Conservation (phyloP, 2,888 invertebrate genomes). For the Hyppa rectilinea region DNA sequence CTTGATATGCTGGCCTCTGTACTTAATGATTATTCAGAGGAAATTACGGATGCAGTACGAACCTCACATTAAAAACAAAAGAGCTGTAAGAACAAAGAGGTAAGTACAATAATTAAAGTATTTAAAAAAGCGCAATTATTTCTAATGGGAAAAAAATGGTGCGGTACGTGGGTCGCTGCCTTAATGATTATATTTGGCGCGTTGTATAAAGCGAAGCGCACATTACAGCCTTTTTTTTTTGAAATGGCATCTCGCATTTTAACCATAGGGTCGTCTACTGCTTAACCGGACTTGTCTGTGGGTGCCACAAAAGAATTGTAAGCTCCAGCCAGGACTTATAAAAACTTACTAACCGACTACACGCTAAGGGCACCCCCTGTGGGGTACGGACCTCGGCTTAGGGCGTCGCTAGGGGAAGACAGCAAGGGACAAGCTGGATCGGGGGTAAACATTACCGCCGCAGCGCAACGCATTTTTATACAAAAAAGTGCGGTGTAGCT, state of each 20-base stretch:
- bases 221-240: not conserved
- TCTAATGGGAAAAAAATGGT: conserved; percentile 48
- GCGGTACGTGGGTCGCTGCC: conserved; percentile 40
- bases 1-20: no score
- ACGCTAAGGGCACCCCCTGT: no score
- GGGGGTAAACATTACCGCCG: no score
- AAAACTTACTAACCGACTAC: no score
- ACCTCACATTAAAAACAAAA: conserved; percentile 40
- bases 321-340: no score
- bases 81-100: conserved; percentile 41
- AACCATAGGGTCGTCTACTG: no score
- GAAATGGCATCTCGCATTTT: no score
- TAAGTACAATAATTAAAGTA: conserved; percentile 57
- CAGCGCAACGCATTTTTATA: not conserved
- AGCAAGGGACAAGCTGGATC: no score
- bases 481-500: not conserved
- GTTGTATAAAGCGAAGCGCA: not conserved
- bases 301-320: no score
- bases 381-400: no score
- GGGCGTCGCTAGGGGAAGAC: no score
- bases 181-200: conserved; percentile 49
- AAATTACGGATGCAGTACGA: conserved; percentile 15
- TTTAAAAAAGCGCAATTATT: conserved; percentile 57
- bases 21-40: conserved; percentile 16
- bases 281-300: no score